A percentile compares a stretch with the other conserved stretches of the same genome.
phyloP scores from a whole-genome alignment of 2,888 invertebrate genomes.

The Pterobdella sp. region DNA sequence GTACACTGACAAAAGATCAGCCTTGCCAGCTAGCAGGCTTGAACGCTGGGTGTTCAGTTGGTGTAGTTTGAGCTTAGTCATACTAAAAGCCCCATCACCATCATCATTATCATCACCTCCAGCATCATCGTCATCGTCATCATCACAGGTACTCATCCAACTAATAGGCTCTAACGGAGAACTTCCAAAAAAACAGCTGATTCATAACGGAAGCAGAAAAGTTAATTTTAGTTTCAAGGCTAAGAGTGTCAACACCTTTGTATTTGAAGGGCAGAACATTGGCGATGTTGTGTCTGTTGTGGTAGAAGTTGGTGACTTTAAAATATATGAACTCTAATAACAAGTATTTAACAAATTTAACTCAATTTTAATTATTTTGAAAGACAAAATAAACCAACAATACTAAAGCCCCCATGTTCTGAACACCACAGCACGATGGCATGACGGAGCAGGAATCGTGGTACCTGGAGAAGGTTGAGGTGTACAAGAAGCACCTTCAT shows the following conservation, averaged over 20 bases:
- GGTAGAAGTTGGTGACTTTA: constrained; percentile 45
- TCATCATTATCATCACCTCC: not conserved
- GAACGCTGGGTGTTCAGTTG: too few species aligned
- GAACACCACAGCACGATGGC: constrained; percentile 45
- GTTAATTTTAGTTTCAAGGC: constrained; percentile 41
- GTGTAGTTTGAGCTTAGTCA: too few species aligned
- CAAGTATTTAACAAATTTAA: not conserved
- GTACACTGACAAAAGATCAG: too few species aligned
- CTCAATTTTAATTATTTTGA: too few species aligned
- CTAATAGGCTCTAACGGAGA: constrained; percentile 48
- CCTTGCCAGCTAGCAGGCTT: too few species aligned
- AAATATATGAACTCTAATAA: not conserved
- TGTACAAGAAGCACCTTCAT: constrained; percentile 42
- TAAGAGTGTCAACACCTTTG: constrained; percentile 49
- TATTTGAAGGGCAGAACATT: constrained; percentile 46
- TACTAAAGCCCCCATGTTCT: not conserved
- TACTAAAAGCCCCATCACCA: not conserved
- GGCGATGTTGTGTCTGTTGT: constrained; percentile 47
- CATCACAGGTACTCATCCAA: constrained; percentile 45
- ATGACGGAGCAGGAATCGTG: constrained; percentile 48
- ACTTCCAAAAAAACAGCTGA: constrained; percentile 45
- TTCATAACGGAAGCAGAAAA: constrained; percentile 39
- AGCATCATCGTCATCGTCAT: too few species aligned
- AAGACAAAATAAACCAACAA: too few species aligned
- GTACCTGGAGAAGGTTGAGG: constrained; percentile 48